Percentiles rank a stretch among this genome's conserved stretches.
Conservation (phyloP, 2,888 invertebrate genomes). For the Pheosia gnoma region DNA sequence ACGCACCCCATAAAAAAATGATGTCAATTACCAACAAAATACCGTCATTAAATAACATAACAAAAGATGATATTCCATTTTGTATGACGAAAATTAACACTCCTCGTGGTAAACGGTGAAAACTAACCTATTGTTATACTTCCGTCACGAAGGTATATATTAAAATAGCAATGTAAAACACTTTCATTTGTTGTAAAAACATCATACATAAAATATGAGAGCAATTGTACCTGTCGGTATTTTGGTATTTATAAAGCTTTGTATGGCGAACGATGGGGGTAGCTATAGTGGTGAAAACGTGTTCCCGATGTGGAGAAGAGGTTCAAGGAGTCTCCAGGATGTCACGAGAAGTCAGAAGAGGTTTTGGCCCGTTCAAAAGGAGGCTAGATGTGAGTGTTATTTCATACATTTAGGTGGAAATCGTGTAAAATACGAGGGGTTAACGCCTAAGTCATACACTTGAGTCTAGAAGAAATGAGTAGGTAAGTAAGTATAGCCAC, state of each 20-base stretch:
- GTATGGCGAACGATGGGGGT: slow-evolving; percentile 40
- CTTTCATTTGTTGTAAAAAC: slow-evolving; percentile 30
- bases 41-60: slow-evolving; percentile 32
- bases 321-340: slow-evolving; percentile 24
- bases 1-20: neutral
- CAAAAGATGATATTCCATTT: slow-evolving; percentile 34
- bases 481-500: no score
- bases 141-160: slow-evolving; percentile 56
- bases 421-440: no score
- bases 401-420: no score
- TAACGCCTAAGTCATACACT: no score
- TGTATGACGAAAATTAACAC: slow-evolving; percentile 47
- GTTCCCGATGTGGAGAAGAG: slow-evolving; percentile 10
- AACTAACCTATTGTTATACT: slow-evolving; percentile 55
- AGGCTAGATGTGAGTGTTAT: slow-evolving; percentile 68
- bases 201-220: slow-evolving; percentile 28
- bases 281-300: slow-evolving; percentile 34
- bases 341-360: slow-evolving; percentile 39
- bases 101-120: slow-evolving; percentile 55
- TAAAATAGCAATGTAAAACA: slow-evolving; percentile 34
- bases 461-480: no score
- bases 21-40: slow-evolving; percentile 30
- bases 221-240: slow-evolving; percentile 21
- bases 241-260: slow-evolving; percentile 36
- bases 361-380: slow-evolving; percentile 71